These are phyloP conservation scores for Chionodraco myersi DNA, from an alignment of 2,113 vertebrate genomes.

Conservation along the genomic window DNA sequence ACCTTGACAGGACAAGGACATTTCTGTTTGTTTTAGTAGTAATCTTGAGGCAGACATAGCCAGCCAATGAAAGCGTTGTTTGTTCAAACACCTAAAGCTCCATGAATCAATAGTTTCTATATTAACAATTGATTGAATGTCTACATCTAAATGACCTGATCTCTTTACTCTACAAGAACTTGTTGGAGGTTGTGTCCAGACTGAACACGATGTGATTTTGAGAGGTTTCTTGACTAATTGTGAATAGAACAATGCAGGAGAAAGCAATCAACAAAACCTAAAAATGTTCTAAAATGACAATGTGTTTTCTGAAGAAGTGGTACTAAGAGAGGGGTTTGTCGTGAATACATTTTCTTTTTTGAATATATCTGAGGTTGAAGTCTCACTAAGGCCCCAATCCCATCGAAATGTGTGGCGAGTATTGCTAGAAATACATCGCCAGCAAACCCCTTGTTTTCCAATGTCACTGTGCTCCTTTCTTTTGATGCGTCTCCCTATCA, in stretches of 20 bases:
- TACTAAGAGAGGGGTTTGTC: background rate
- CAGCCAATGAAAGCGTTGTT: conserved; percentile 11
- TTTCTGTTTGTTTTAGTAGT: conserved; percentile 17
- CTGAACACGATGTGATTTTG: background rate
- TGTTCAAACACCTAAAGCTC: background rate
- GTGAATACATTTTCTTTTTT: background rate
- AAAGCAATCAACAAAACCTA: background rate
- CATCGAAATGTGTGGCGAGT: too few relatives aligned
- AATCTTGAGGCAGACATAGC: background rate
- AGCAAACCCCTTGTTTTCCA: too few relatives aligned
- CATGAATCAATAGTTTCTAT: conserved; percentile 33
- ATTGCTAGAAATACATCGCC: too few relatives aligned
- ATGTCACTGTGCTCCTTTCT: too few relatives aligned
- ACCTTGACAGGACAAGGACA: conserved; percentile 17
- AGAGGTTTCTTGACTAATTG: background rate
- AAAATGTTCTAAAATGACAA: background rate
- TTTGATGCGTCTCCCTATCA: too few relatives aligned
- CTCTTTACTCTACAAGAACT: background rate
- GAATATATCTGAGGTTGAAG: background rate
- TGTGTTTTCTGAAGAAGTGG: background rate
- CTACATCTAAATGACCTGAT: background rate
- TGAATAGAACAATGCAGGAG: background rate
- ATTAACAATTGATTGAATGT: conserved; percentile 29
- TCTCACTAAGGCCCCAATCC: background rate
- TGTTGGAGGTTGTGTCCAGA: background rate